These are phyloP conservation scores for Stylophora pistillata DNA, from an alignment of 64 coral and sea anemone genomes.

Conservation along the genomic window DNA sequence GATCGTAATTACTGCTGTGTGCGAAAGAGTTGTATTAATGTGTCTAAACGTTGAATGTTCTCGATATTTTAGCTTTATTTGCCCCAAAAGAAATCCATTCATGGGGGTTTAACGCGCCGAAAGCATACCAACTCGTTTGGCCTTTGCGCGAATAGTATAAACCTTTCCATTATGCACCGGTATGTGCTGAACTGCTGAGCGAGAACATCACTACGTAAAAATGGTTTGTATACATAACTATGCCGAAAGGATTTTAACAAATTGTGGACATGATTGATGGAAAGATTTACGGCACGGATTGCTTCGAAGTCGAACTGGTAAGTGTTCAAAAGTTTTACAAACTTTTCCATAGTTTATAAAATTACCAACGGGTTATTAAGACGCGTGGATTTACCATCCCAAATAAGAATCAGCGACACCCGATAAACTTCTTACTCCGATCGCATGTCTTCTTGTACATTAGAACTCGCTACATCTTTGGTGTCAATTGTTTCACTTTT, in stretches of 20 bases:
- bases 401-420: not conserved
- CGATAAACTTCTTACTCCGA: not conserved
- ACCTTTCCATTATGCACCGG: not conserved
- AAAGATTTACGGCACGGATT: constrained; percentile 75
- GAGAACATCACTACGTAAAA: not conserved
- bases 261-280: constrained; percentile 62
- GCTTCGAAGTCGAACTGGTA: constrained; percentile 88
- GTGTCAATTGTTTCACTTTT: constrained; percentile 19
- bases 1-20: not conserved
- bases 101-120: not conserved
- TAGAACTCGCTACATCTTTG: constrained; percentile 5
- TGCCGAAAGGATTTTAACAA: not conserved
- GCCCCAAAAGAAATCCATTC: not conserved
- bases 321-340: constrained; percentile 55
- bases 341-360: constrained; percentile 26
- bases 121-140: no score
- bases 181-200: not conserved
- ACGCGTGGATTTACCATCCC: not conserved
- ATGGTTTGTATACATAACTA: constrained; percentile 35
- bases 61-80: not conserved
- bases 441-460: not conserved
- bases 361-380: not conserved
- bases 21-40: not conserved
- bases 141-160: no score
- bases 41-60: not conserved